These are phyloP conservation scores for Sipha flava DNA, from an alignment of 1,140 invertebrate species.

Conservation along the genomic window DNA sequence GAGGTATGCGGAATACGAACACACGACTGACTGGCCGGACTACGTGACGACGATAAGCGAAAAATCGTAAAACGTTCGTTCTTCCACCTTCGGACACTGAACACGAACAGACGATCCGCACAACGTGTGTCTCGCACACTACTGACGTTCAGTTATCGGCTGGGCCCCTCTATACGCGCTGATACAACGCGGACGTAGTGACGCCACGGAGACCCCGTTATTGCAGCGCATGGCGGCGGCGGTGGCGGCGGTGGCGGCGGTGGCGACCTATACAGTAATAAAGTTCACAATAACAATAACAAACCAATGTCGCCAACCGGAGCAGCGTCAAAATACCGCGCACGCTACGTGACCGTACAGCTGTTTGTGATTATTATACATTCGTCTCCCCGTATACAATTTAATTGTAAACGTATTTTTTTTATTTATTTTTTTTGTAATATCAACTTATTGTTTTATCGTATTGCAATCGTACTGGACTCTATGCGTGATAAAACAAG, in stretches of 20 bases:
- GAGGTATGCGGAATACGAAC: no score
- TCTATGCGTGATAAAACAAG: no score
- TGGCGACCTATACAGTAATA: no score
- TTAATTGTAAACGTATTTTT: no score
- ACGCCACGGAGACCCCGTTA: constrained; percentile 2
- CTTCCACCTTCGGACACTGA: no score
- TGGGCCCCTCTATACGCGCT: background rate
- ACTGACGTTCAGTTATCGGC: background rate
- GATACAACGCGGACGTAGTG: background rate
- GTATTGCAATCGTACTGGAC: no score
- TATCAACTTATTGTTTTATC: no score
- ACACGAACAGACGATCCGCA: background rate
- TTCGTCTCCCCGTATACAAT: background rate
- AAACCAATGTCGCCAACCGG: background rate
- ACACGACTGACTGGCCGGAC: background rate
- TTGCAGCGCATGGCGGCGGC: background rate
- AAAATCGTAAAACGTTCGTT: background rate
- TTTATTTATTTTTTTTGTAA: no score
- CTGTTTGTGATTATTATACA: background rate
- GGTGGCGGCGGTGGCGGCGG: background rate
- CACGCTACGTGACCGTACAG: background rate
- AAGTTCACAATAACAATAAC: background rate
- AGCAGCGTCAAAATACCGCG: background rate
- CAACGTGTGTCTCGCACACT: constrained; percentile 21
- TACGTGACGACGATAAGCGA: background rate